Evolutionary conservation across 1,140 invertebrate genomes (phyloP), one percentile per base, ranked within the genome.

Genomic region (Zaprionus ornatus): DNA sequence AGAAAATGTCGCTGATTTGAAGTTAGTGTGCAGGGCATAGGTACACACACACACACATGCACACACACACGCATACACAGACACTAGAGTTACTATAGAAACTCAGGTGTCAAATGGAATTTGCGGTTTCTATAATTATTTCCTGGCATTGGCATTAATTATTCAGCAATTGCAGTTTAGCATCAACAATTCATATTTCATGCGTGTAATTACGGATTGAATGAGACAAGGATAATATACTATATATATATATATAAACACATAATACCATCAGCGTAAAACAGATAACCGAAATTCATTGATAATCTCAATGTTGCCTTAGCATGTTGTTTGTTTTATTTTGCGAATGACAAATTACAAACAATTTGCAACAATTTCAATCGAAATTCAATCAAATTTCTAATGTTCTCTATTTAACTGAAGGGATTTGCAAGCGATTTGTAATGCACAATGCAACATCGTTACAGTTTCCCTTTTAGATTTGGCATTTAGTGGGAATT

Each of bases 1-100:
- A 74, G 70, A 85, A 77, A 77, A 73, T 77, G 69, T 73, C 69
- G 70, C 74, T 77, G 74, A 77, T 77, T 77, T 73, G 69, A 77
- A 73, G 74, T 73, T 67, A 73, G 70, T 67, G 63, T 35, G 21
- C 45, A 60, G 37, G 12, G 32, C 59, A 6, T 19, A 57, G 27
- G 19, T 27, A 29, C 10, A 15, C 29, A 66, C 15, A 72, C 17
- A 12, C 12, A 19, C 17, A 45, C 23, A 73, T 15, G 27, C 12
- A 55, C 15, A 74, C 6, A 35, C 5, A 23, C 7, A 40, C 13
- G n/a, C n/a, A 40, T 0, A 60, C 4, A 23, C n/a, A 50, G 12
- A 52, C 19, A 35, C 48, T 55, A 40, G 15, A 50, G 52, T 19
- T 42, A 63, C n/a, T n/a, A n/a, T n/a, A n/a, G n/a, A n/a, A n/a